Evolutionary conservation across 1,140 invertebrate genomes (phyloP), one percentile per base, ranked within the genome.

Genomic region (Drosophila nasuta): DNA sequence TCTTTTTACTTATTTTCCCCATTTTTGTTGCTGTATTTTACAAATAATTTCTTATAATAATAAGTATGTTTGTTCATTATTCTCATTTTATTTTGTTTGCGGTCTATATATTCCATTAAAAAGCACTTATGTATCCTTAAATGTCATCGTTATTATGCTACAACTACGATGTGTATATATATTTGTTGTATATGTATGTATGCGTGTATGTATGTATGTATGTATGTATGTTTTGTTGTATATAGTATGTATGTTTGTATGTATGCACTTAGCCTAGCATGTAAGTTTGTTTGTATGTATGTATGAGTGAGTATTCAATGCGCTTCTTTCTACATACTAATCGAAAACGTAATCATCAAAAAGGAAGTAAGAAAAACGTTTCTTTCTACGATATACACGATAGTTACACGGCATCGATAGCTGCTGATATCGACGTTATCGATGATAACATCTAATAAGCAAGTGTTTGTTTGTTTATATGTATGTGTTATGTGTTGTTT

Each of bases 41-140:
- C 60, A 81, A 75, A 65, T 79, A 68, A 65, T 46, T 83, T 17
- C 71, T 75, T 57, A 52, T 52, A 38, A 0, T 43, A 13, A 43
- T 71, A 59, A 38, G 35, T 63, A 62, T 33, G 46, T 59, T 69
- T 68, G 65, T 85, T 69, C 54, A 66, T 33, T 69, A 56, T 79
- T 67, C 17, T 81, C 58, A 43, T 67, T 70, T 79, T 38, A 8
- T 38, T 38, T 33, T 33, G 30, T 33, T 38, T 77, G 85, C 80
- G 60, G 81, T 83, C 85, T 88, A 83, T 87, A 88, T 88, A 89
- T 88, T 83, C 63, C 80, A 69, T 80, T 88, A 87, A 87, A 87
- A 87, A 87, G 83, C 83, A 87, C 83, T 87, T 87, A 87, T 88
- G 83, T 88, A 87, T 82, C 60, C 80, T 88, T 87, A 87, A 68